phyloP scores from a whole-genome alignment of 2,113 vertebrate species.

The Pseudorasbora parva region DNA sequence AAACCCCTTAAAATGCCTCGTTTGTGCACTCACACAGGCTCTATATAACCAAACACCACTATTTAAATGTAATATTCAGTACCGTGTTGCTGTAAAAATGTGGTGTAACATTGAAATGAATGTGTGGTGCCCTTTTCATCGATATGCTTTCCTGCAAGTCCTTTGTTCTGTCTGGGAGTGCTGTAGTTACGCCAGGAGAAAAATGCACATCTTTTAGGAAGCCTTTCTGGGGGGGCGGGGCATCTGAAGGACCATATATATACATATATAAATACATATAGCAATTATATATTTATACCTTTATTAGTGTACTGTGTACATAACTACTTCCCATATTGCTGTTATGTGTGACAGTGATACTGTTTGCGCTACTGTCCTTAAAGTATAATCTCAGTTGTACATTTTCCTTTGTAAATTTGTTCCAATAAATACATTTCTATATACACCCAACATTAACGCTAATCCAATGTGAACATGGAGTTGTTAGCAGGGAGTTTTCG shows the following conservation, averaged over 20 bases:
- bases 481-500: background rate
- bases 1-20: background rate
- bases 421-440: constrained; percentile 80
- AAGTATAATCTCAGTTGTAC: constrained; percentile 98
- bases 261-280: constrained; percentile 41
- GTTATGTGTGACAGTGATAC: constrained; percentile 97
- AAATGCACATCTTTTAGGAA: constrained; percentile 68
- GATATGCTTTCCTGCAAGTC: constrained; percentile 2
- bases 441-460: constrained; percentile 57
- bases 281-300: constrained; percentile 48
- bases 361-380: constrained; percentile 90
- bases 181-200: background rate
- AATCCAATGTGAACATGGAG: constrained; percentile 71
- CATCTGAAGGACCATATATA: constrained; percentile 74
- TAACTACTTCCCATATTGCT: constrained; percentile 88
- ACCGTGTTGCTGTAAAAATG: constrained; percentile 41
- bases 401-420: constrained; percentile 96
- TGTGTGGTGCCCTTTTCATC: constrained; percentile 30
- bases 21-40: background rate
- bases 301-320: constrained; percentile 69
- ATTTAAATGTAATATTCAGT: constrained; percentile 20
- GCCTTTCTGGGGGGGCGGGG: constrained; percentile 30
- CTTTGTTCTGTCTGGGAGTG: background rate
- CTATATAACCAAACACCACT: constrained; percentile 16
- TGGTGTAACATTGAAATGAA: constrained; percentile 29